Percentiles rank a stretch among this genome's conserved stretches.
Evolutionary conservation across 2,113 vertebrate species (phyloP).

Genomic region (Uria aalge): DNA sequence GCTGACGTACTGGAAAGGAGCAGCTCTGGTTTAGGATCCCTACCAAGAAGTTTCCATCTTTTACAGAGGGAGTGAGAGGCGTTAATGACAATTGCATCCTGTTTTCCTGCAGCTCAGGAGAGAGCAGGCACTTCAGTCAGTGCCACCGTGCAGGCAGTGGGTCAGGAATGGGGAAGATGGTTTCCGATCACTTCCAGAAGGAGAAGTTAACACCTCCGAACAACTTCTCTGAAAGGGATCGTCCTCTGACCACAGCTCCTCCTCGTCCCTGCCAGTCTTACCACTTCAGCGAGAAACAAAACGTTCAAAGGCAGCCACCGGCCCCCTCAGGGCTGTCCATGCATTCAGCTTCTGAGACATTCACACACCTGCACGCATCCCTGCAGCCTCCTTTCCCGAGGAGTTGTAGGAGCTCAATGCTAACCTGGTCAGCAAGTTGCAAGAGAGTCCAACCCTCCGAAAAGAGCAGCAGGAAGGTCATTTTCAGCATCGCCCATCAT

Average conservation of each 20-base stretch:
- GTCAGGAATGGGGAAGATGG: neutral
- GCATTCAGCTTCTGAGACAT: neutral
- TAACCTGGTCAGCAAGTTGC: neutral
- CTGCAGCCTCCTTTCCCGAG: neutral
- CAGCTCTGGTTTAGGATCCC: conserved; percentile 43
- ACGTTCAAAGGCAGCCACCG: neutral
- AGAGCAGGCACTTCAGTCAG: neutral
- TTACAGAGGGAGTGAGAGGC: neutral
- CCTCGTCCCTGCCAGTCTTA: neutral
- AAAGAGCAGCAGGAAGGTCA: neutral
- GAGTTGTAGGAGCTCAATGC: neutral
- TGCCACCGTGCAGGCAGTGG: neutral
- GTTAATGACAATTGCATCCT: neutral
- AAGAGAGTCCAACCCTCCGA: neutral
- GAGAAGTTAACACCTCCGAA: neutral
- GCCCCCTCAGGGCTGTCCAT: neutral
- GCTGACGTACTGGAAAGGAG: neutral
- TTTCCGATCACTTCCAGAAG: neutral
- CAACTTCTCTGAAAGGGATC: neutral
- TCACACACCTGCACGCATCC: fast-evolving
- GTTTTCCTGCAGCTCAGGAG: neutral
- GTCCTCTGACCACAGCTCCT: conserved; percentile 7
- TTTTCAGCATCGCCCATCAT: neutral
- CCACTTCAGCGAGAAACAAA: neutral
- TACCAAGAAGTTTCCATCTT: neutral